These are phyloP conservation scores for Meriones unguiculatus DNA, from an alignment of 2,113 vertebrate genomes.

Conservation along the genomic window DNA sequence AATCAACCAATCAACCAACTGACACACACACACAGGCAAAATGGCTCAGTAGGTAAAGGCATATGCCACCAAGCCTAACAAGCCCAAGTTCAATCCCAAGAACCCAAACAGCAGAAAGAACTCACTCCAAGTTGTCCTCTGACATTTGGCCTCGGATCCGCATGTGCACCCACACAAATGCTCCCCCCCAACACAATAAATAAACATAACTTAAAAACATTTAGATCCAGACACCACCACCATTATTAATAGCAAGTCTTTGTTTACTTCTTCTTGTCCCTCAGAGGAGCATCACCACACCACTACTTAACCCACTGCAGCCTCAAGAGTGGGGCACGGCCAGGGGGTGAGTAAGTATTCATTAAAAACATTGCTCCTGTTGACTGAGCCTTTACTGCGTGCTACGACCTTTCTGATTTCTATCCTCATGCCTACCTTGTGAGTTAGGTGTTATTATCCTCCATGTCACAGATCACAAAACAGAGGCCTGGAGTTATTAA, in stretches of 20 bases:
- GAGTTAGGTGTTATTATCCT: not conserved
- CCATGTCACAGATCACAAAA: constrained; percentile 61
- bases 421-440: constrained; percentile 10
- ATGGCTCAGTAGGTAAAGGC: not conserved
- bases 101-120: not conserved
- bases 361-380: not conserved
- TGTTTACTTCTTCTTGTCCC: constrained; percentile 12
- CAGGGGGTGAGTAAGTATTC: not conserved
- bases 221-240: not conserved
- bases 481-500: not conserved
- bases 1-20: no score
- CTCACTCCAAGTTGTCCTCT: not conserved
- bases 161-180: not conserved
- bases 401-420: constrained; percentile 33
- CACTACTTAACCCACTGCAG: not conserved
- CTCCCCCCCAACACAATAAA: not conserved
- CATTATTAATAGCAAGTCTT: not conserved
- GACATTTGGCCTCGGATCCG: not conserved
- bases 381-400: constrained; percentile 41
- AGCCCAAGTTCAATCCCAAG: not conserved
- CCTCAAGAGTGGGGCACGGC: not conserved
- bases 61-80: no score
- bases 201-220: not conserved
- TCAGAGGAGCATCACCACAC: no score
- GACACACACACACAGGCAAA: not conserved